Evolutionary conservation across 1,140 invertebrate species (phyloP).

Genomic region (Drosophila sp.): DNA sequence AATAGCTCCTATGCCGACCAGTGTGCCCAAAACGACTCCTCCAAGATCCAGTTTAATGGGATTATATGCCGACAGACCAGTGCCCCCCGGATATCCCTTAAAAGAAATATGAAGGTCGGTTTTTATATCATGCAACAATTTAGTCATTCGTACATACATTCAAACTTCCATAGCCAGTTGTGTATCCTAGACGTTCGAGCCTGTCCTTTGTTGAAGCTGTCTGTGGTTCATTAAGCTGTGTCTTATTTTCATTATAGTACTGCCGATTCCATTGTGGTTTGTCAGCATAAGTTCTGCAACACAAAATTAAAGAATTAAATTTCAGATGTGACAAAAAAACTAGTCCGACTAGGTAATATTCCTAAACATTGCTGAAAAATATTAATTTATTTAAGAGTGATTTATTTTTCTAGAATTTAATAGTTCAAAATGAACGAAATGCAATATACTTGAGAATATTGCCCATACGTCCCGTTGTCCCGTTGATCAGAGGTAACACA

Average conservation of each 20-base stretch:
- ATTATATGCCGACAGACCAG: conserved; percentile 85
- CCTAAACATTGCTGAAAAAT: no score
- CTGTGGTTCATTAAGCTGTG: conserved; percentile 54
- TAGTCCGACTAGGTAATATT: no score
- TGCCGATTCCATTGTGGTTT: conserved; percentile 63
- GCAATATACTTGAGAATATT: no score
- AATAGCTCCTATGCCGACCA: conserved; percentile 90
- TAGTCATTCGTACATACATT: conserved; percentile 55
- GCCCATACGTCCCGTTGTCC: no score
- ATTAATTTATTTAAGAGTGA: no score
- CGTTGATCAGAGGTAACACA: no score
- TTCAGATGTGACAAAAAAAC: not conserved
- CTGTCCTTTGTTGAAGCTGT: conserved; percentile 74
- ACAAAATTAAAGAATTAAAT: not conserved
- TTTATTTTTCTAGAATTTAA: no score
- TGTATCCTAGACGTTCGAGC: conserved; percentile 74
- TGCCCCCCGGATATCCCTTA: conserved; percentile 82
- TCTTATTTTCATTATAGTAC: conserved; percentile 72
- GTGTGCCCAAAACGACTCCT: conserved; percentile 90
- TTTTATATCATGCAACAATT: not conserved
- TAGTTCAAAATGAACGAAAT: no score
- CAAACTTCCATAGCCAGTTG: conserved; percentile 76
- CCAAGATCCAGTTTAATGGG: conserved; percentile 92
- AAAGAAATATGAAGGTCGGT: not conserved
- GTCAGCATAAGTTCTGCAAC: conserved; percentile 58